Evolutionary conservation across 2,113 vertebrate genomes (phyloP), one percentile per base, ranked within the genome.

Genomic region (Cinclus mexicanus): DNA sequence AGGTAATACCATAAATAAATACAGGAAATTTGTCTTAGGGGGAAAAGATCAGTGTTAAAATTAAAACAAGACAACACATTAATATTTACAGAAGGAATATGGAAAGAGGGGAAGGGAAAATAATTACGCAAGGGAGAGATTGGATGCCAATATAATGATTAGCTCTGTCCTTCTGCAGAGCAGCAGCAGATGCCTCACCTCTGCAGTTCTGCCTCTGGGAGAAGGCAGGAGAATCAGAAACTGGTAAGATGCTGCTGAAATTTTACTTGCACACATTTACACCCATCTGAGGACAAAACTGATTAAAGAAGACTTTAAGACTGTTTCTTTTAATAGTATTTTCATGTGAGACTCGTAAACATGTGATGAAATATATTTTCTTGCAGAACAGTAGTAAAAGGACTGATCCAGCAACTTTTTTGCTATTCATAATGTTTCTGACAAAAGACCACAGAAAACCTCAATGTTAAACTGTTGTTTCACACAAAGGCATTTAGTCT

Each of bases 81-180:
- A 72, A 71, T 90, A 68, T 87, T 92, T 94, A 91, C n/a, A 57
- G 53, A 63, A 94, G 24, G 69, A 87, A 56, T 55, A 57, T 5
- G 49, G 50, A 50, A 89, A 52, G 56, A 63, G 5, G 9, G 65
- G 23, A 76, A 77, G 41, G 65, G 69, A 56, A 57, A 47, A 65
- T 35, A 10, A 82, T 85, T 71, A 60, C 72, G 53, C 69, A 63
- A 71, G 70, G 44, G 69, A 68, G 37, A 78, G 24, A 63, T 10
- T 29, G 55, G 92, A 84, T 56, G 64, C 72, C 49, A 75, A 31
- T 63, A 72, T 14, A 74, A n/a, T 8, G 42, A 82, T 82, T 33
- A 90, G 42, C 14, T 64, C 57, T 68, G 74, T 53, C 65, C 65
- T 87, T 67, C 84, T 82, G 61, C 77, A 82, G 65, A 87, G n/a